Evolutionary conservation across 2,888 invertebrate genomes (phyloP).

Genomic region (Drepanosiphum platanoidis): DNA sequence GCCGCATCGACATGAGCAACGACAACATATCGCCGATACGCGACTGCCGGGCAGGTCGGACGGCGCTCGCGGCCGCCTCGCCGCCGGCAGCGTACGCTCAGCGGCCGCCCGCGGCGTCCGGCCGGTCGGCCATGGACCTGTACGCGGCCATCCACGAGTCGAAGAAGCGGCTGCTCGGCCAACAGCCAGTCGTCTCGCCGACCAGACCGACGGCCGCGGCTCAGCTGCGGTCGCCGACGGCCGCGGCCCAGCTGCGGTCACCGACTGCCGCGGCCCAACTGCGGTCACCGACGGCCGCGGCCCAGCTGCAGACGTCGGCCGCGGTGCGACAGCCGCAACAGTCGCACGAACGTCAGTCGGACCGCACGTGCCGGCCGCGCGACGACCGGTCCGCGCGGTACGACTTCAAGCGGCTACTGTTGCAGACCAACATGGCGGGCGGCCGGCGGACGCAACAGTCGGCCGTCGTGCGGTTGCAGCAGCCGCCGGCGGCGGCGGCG

Average conservation of each 20-base stretch:
- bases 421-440: conserved; percentile 59
- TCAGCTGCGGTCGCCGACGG: not conserved
- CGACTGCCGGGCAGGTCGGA: not conserved
- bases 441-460: conserved; percentile 40
- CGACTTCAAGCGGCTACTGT: conserved; percentile 54
- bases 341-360: conserved; percentile 21
- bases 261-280: too few species aligned
- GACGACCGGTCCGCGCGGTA: conserved; percentile 42
- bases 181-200: conserved; percentile 62
- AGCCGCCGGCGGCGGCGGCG: not conserved
- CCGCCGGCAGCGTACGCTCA: too few species aligned
- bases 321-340: not conserved
- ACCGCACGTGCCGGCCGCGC: conserved; percentile 17
- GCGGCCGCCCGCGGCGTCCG: conserved; percentile 41
- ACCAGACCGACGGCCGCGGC: conserved; percentile 65
- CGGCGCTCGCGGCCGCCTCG: not conserved
- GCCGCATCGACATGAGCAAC: conserved; percentile 50
- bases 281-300: not conserved
- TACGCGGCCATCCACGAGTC: conserved; percentile 82
- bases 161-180: conserved; percentile 69
- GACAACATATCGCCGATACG: conserved; percentile 54
- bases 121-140: conserved; percentile 82
- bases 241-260: not conserved
- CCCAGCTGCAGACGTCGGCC: too few species aligned
- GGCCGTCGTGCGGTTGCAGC: conserved; percentile 42